Evolutionary conservation across 2,797 vertebrate species (phyloP).

Genomic region (Meriones psammophilus): DNA sequence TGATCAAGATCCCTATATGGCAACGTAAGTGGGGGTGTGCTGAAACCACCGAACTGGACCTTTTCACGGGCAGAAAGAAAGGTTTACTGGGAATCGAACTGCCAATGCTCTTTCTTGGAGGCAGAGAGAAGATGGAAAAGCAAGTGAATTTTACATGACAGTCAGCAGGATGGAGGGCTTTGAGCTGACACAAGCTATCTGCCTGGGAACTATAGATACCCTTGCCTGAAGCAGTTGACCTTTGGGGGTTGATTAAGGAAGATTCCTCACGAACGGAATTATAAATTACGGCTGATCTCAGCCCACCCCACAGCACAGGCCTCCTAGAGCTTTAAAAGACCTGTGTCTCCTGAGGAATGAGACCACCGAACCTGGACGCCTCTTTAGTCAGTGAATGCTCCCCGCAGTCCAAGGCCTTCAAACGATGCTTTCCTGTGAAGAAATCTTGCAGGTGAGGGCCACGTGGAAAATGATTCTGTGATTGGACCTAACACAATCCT

Average conservation of each 20-base stretch:
- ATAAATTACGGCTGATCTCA: too few species aligned
- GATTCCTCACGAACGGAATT: neutral
- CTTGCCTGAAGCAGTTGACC: neutral
- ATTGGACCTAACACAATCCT: neutral
- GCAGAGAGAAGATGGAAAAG: neutral
- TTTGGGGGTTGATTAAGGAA: neutral
- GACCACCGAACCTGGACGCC: neutral
- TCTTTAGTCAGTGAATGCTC: neutral
- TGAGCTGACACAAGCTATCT: neutral
- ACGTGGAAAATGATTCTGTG: slow-evolving; percentile 11
- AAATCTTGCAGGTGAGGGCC: slow-evolving; percentile 1
- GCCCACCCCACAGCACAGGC: neutral
- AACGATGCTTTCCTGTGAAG: neutral
- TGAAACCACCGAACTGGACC: neutral
- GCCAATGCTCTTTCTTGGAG: neutral
- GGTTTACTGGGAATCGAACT: neutral
- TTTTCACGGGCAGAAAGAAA: neutral
- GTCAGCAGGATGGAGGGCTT: neutral
- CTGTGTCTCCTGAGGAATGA: neutral
- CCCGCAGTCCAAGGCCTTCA: neutral
- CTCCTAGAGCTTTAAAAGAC: neutral
- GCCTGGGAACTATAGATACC: neutral
- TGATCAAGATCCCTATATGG: too few species aligned
- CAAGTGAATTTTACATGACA: neutral
- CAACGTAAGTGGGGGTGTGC: neutral